Percentiles rank a stretch among this genome's conserved stretches.
Evolutionary conservation across 2,797 vertebrate species (phyloP).

Genomic region (Coendou prehensilis): DNA sequence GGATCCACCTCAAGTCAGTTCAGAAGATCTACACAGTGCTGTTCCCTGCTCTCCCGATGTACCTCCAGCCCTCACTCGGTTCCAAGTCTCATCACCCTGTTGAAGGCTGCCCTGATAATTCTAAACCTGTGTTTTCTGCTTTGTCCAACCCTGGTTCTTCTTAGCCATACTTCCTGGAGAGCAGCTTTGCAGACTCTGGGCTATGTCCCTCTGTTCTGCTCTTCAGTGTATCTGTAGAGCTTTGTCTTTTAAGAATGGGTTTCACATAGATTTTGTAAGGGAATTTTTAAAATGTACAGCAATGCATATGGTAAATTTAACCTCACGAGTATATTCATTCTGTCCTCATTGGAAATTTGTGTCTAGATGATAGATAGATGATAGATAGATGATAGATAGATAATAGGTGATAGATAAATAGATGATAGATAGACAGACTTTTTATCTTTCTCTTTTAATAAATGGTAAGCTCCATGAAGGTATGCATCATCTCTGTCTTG

Average conservation of each 20-base stretch:
- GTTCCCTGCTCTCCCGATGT: background rate
- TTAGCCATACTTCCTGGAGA: background rate
- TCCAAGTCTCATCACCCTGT: background rate
- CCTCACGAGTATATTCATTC: background rate
- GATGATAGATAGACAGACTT: background rate
- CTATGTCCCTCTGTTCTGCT: background rate
- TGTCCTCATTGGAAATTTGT: background rate
- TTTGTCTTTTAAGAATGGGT: background rate
- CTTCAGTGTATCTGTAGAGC: background rate
- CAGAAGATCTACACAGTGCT: fast-evolving
- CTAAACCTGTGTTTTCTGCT: background rate
- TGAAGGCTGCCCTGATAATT: background rate
- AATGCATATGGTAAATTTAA: background rate
- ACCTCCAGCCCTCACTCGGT: too few species aligned
- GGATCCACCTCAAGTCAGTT: background rate
- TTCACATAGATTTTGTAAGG: background rate
- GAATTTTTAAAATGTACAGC: background rate
- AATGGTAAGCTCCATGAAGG: background rate
- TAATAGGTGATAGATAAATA: background rate
- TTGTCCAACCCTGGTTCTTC: fast-evolving
- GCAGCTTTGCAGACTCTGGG: too few species aligned
- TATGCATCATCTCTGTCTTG: fast-evolving
- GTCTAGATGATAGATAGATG: background rate
- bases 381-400: background rate
- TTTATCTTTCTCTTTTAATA: background rate